These are phyloP conservation scores for Nymphalis urticae DNA, from an alignment of 2,888 invertebrate species.

Conservation along the genomic window DNA sequence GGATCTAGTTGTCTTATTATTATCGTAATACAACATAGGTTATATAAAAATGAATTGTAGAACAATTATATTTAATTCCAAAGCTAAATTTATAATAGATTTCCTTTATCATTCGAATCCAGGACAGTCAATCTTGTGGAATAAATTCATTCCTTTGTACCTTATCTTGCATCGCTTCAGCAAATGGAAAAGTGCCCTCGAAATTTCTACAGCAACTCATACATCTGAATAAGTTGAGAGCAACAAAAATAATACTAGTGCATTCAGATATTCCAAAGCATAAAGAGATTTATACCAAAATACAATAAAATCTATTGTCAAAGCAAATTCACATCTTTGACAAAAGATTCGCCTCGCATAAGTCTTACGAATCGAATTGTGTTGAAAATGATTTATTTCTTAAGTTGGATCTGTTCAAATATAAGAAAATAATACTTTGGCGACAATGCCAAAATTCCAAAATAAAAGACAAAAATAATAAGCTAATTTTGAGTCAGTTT, in stretches of 20 bases:
- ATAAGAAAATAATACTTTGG: background rate
- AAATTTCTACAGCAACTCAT: background rate
- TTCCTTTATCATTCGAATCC: background rate
- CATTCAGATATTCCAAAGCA: background rate
- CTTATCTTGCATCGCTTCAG: background rate
- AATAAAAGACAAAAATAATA: background rate
- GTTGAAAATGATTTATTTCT: constrained; percentile 7
- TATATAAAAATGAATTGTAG: too few species aligned
- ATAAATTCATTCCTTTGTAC: constrained; percentile 1
- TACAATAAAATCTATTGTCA: constrained; percentile 6
- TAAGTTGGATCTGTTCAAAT: background rate
- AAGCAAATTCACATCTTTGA: background rate
- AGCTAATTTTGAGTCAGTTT: background rate
- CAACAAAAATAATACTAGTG: background rate
- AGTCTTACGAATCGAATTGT: background rate
- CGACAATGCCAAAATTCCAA: background rate
- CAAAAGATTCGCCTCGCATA: constrained; percentile 1
- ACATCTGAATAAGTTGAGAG: constrained; percentile 4
- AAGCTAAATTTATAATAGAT: background rate
- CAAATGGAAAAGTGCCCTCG: constrained; percentile 1
- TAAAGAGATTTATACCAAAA: constrained; percentile 9
- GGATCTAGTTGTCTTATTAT: too few species aligned
- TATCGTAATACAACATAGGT: too few species aligned
- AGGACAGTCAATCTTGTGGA: background rate
- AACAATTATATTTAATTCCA: background rate